phyloP scores from a whole-genome alignment of 2,888 invertebrate genomes.

The Aproaerema taeniolella region DNA sequence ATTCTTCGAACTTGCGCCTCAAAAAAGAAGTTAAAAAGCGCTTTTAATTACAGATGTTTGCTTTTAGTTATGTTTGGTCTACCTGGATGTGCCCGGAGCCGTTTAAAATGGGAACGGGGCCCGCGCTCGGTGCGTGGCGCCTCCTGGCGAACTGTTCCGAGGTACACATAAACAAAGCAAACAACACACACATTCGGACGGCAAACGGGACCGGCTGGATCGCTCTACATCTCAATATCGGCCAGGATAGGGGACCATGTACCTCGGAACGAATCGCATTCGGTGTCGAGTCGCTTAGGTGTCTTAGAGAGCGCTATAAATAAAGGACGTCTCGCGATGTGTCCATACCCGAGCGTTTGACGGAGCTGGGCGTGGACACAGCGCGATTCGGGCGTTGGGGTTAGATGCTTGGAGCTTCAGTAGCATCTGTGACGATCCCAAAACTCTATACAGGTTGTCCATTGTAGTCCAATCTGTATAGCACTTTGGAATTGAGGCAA shows the following conservation, averaged over 20 bases:
- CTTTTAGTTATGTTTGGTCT: no score
- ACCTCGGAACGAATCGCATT: conserved; percentile 77
- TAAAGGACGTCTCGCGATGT: conserved; percentile 45
- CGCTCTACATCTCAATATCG: conserved; percentile 79
- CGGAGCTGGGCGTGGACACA: conserved; percentile 35
- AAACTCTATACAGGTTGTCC: no score
- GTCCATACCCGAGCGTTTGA: conserved; percentile 27
- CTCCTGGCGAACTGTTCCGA: conserved; percentile 72
- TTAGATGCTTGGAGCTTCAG: no score
- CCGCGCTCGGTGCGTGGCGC: conserved; percentile 32
- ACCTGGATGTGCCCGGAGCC: not conserved
- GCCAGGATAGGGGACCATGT: conserved; percentile 76
- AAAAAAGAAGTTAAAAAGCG: no score
- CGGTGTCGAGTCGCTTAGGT: conserved; percentile 52
- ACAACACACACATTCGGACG: conserved; percentile 63
- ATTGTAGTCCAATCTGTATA: no score
- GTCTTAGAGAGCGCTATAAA: conserved; percentile 49
- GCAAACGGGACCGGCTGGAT: conserved; percentile 56
- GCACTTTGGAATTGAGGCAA: no score
- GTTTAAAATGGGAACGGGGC: conserved; percentile 42
- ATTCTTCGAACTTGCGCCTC: no score
- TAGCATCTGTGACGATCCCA: no score
- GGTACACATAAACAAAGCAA: conserved; percentile 76
- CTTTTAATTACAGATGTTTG: no score
- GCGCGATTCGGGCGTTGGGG: conserved; percentile 53